Evolutionary conservation across 2,113 vertebrate genomes (phyloP).

Genomic region (Macrotis lagotis): DNA sequence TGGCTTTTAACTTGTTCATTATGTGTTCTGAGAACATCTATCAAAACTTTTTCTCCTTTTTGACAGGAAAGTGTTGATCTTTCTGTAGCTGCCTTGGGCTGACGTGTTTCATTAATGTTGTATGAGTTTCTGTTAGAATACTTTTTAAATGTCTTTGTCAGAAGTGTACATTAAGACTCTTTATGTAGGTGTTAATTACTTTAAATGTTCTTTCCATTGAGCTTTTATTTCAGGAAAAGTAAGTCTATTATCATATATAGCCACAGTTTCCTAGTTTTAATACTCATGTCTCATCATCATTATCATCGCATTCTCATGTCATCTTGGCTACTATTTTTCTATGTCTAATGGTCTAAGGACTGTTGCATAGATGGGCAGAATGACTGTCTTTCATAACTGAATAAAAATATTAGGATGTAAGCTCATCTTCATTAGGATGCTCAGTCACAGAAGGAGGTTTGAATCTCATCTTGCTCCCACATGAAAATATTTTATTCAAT

Average conservation of each 20-base stretch:
- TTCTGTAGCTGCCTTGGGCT: background rate
- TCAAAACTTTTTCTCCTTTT: background rate
- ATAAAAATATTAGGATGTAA: background rate
- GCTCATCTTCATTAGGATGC: background rate
- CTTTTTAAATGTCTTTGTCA: background rate
- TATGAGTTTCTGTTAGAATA: background rate
- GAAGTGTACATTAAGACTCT: background rate
- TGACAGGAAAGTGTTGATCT: background rate
- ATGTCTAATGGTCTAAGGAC: background rate
- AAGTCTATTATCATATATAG: background rate
- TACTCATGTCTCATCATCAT: background rate
- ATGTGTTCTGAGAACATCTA: background rate
- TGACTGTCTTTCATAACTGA: background rate
- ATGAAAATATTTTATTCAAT: background rate
- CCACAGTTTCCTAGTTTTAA: background rate
- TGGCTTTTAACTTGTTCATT: background rate
- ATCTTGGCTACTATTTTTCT: background rate
- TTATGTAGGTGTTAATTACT: background rate
- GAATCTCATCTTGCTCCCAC: background rate
- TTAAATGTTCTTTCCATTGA: background rate
- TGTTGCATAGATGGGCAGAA: background rate
- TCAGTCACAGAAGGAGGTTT: background rate
- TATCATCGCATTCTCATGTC: background rate
- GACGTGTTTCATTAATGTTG: background rate
- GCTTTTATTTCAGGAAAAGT: background rate